phyloP scores from a whole-genome alignment of 1,140 invertebrate species.

The Matsumurasca onukii region DNA sequence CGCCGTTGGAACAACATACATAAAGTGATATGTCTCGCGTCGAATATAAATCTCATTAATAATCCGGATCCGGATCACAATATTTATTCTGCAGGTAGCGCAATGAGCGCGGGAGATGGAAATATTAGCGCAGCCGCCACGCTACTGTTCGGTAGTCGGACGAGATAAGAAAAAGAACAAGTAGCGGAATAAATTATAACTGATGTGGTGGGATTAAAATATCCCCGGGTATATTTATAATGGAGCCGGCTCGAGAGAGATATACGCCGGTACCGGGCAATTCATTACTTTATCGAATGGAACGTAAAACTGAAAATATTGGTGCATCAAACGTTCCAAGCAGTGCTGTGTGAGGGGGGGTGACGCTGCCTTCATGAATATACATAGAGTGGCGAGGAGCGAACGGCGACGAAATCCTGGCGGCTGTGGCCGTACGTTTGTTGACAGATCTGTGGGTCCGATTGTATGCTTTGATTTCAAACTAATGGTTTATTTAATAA shows the following conservation, averaged over 20 bases:
- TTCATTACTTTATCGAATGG: slow-evolving; percentile 15
- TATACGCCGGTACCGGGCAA: neutral
- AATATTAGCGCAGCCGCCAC: slow-evolving; percentile 9
- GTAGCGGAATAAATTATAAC: slow-evolving; percentile 22
- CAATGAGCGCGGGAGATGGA: slow-evolving; percentile 2
- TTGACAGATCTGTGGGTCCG: neutral
- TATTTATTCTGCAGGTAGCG: neutral
- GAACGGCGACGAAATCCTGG: slow-evolving; percentile 23
- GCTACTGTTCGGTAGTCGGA: slow-evolving; percentile 1
- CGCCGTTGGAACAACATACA: too few species aligned
- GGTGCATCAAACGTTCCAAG: slow-evolving; percentile 17
- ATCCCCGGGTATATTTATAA: slow-evolving; percentile 21
- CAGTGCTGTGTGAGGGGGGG: neutral
- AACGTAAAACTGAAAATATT: slow-evolving; percentile 25
- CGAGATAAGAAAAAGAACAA: slow-evolving; percentile 25
- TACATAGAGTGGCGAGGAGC: slow-evolving; percentile 11
- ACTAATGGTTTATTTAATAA: slow-evolving; percentile 25
- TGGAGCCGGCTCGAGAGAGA: slow-evolving; percentile 3
- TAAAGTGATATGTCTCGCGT: too few species aligned
- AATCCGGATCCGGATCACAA: too few species aligned
- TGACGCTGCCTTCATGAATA: slow-evolving; percentile 26
- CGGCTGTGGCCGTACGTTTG: slow-evolving; percentile 4
- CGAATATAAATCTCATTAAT: too few species aligned
- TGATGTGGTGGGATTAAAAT: slow-evolving; percentile 13
- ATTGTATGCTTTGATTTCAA: neutral